Percentiles rank a stretch among this genome's conserved stretches.
Evolutionary conservation across 1,140 invertebrate species (phyloP).

Genomic region (Drosophila sturtevanti): DNA sequence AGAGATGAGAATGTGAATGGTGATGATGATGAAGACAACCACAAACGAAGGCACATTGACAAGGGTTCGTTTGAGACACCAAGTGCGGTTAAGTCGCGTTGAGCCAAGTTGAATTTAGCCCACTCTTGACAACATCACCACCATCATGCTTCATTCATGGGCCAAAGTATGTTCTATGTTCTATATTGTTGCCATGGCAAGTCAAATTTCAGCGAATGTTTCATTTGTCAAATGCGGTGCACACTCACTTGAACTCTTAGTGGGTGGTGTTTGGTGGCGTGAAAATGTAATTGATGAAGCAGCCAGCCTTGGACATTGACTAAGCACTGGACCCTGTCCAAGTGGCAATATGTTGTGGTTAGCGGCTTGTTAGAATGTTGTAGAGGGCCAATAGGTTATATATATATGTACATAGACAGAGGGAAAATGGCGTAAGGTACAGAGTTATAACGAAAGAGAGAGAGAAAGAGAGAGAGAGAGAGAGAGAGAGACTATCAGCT

Average conservation of each 20-base stretch:
- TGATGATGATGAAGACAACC: slow-evolving; percentile 16
- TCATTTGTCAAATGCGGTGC: slow-evolving; percentile 71
- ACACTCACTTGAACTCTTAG: neutral
- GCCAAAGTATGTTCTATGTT: slow-evolving; percentile 26
- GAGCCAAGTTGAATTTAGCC: slow-evolving; percentile 20
- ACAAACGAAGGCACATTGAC: slow-evolving; percentile 49
- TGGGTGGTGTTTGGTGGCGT: neutral
- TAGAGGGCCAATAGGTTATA: slow-evolving; percentile 29
- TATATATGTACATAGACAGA: neutral
- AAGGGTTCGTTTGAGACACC: slow-evolving; percentile 42
- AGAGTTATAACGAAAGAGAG: neutral
- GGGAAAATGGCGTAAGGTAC: neutral
- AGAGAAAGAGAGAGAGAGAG: neutral
- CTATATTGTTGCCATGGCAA: slow-evolving; percentile 29
- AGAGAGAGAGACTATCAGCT: neutral
- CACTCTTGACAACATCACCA: slow-evolving; percentile 17
- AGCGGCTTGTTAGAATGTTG: slow-evolving; percentile 35
- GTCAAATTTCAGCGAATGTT: slow-evolving; percentile 66
- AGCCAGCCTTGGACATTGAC: slow-evolving; percentile 61
- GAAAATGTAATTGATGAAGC: slow-evolving; percentile 73
- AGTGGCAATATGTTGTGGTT: slow-evolving; percentile 62
- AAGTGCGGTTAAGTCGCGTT: neutral
- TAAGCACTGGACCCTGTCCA: slow-evolving; percentile 64
- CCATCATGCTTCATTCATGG: slow-evolving; percentile 42
- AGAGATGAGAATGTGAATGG: neutral